Evolutionary conservation across 2,888 invertebrate genomes (phyloP).

Genomic region (Cremastinae sp.): DNA sequence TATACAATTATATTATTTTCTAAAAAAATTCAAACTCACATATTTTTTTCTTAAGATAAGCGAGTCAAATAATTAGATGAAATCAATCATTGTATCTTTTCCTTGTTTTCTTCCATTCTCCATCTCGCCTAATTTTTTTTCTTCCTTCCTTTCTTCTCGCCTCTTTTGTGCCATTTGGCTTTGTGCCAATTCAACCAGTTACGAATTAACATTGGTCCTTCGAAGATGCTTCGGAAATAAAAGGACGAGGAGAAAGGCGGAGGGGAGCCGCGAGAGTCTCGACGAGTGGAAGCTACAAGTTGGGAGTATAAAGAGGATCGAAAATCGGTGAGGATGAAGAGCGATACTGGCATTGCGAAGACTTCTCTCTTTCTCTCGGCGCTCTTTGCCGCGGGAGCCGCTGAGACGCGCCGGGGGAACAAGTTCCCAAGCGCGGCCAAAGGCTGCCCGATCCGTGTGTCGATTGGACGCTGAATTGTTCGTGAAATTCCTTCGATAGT

Average conservation of each 20-base stretch:
- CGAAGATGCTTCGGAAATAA: conserved; percentile 54
- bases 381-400: conserved; percentile 54
- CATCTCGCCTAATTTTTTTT: conserved; percentile 46
- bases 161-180: conserved; percentile 53
- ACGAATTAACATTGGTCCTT: conserved; percentile 64
- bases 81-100: no score
- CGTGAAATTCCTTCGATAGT: conserved; percentile 80
- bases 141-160: conserved; percentile 39
- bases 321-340: conserved; percentile 60
- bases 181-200: conserved; percentile 66
- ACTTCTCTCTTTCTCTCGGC: conserved; percentile 29
- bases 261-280: conserved; percentile 45
- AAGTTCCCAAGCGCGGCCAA: conserved; percentile 59
- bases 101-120: conserved; percentile 12
- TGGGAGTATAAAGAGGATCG: conserved; percentile 57
- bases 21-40: no score
- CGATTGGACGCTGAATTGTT: conserved; percentile 78
- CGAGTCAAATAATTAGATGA: no score
- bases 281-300: conserved; percentile 45
- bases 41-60: no score
- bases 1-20: no score
- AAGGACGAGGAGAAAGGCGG: conserved; percentile 18
- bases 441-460: conserved; percentile 75
- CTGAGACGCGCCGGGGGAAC: conserved; percentile 74
- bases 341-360: conserved; percentile 59